Evolutionary conservation across 2,797 vertebrate genomes (phyloP), one percentile per base, ranked within the genome.

Genomic region (Geotrypetes seraphini): DNA sequence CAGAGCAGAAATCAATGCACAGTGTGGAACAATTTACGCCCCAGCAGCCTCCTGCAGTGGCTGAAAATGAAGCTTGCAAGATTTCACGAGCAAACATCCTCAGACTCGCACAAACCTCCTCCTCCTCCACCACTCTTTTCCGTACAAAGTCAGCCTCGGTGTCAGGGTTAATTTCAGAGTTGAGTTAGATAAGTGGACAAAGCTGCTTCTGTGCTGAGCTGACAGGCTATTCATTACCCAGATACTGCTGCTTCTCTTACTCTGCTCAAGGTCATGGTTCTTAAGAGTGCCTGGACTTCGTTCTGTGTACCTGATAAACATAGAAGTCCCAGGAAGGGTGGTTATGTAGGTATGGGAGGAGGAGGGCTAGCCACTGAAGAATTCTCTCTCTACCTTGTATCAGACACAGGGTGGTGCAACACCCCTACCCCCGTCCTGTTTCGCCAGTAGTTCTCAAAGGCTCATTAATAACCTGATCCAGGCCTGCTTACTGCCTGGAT

Each of bases 341-440:
- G n/a, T n/a, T n/a, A n/a, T n/a, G 29, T 8, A 14, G n/a, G 43
- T 30, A 31, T 22, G 23, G 0, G 2, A 27, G 14, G 16, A 15
- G 18, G 17, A 15, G 8, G 6, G 11, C 45, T 27, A 29, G 32
- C 31, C 5, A 3, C 0, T 19, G 16, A 43, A 56, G 15, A 37
- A 29, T 43, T 11, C 33, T 17, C 17, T 14, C 21, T 34, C 19
- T 29, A 13, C 8, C 15, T 12, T 24, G 17, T 20, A 29, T 47
- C 41, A 55, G 11, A 16, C 2, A 3, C 5, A 19, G 20, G 15
- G 12, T 1, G 1, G 16, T 12, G 4, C 22, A 14, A 5, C 31
- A 43, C 27, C 27, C 36, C 15, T 20, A 37, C 50, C 43, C 47
- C n/a, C n/a, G n/a, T n/a, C n/a, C n/a, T n/a, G 38, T 58, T 22